A percentile compares a stretch with the other conserved stretches of the same genome.
Evolutionary conservation across 2,888 invertebrate species (phyloP).

Genomic region (Eilema griseolum): DNA sequence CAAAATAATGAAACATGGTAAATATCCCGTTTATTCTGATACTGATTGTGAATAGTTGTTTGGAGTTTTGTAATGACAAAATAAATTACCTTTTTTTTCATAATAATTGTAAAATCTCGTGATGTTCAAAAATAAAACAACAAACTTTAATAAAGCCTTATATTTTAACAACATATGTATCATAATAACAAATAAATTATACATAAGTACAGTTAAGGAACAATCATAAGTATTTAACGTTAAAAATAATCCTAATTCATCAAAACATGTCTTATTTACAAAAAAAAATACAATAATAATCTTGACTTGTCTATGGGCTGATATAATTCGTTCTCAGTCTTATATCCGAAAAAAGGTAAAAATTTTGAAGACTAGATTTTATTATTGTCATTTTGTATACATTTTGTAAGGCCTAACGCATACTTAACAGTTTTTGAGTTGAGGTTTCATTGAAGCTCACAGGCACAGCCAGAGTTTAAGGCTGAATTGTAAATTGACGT

Average conservation of each 20-base stretch:
- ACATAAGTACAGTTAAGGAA: conserved; percentile 79
- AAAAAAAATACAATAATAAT: conserved; percentile 25
- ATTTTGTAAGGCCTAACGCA: conserved; percentile 43
- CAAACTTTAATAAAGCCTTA: conserved; percentile 68
- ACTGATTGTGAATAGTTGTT: no score
- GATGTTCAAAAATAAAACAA: conserved; percentile 52
- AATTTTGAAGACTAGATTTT: conserved; percentile 53
- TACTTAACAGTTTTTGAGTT: background rate
- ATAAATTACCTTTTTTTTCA: no score
- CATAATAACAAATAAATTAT: conserved; percentile 78
- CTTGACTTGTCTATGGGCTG: conserved; percentile 39
- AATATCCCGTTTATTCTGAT: no score
- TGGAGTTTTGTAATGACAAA: no score
- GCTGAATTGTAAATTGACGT: no score
- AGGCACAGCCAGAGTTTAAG: no score
- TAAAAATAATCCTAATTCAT: conserved; percentile 27
- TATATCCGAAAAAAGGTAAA: conserved; percentile 44
- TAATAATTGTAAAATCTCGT: no score
- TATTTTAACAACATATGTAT: conserved; percentile 80
- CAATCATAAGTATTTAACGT: conserved; percentile 58
- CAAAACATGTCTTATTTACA: conserved; percentile 52
- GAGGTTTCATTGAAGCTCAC: background rate
- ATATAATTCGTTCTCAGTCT: conserved; percentile 54
- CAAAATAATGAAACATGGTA: no score
- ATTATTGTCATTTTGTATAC: conserved; percentile 45